Evolutionary conservation across 2,888 invertebrate species (phyloP).

Genomic region (Tyria jacobaeae): DNA sequence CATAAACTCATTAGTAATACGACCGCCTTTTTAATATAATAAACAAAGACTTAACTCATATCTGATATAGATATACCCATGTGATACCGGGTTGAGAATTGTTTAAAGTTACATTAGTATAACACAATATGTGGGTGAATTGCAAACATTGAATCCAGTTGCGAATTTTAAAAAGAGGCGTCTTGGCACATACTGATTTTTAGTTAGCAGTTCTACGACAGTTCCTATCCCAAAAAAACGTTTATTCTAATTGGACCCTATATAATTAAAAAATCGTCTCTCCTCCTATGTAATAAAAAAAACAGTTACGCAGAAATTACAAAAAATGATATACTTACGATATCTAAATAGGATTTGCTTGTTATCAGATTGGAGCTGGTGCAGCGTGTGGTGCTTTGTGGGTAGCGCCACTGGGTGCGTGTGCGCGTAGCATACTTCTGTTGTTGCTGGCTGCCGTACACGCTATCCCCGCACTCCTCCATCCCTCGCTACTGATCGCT

Average conservation of each 20-base stretch:
- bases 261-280: too few species aligned
- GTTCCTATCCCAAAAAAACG: too few species aligned
- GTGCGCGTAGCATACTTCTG: conserved; percentile 63
- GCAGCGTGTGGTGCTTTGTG: conserved; percentile 74
- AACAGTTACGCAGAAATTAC: too few species aligned
- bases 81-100: neutral
- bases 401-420: conserved; percentile 72
- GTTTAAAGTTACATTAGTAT: neutral
- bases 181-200: too few species aligned
- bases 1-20: conserved; percentile 22
- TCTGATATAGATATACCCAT: neutral
- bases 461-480: conserved; percentile 63
- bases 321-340: neutral
- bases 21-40: conserved; percentile 14
- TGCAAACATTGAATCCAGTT: neutral
- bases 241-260: too few species aligned
- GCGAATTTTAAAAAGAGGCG: neutral
- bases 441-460: conserved; percentile 62
- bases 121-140: neutral
- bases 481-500: conserved; percentile 64
- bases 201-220: too few species aligned
- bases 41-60: neutral
- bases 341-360: neutral
- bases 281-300: too few species aligned
- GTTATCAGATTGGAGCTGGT: conserved; percentile 70